phyloP scores from a whole-genome alignment of 2,888 invertebrate species.

The Cosmia trapezina region DNA sequence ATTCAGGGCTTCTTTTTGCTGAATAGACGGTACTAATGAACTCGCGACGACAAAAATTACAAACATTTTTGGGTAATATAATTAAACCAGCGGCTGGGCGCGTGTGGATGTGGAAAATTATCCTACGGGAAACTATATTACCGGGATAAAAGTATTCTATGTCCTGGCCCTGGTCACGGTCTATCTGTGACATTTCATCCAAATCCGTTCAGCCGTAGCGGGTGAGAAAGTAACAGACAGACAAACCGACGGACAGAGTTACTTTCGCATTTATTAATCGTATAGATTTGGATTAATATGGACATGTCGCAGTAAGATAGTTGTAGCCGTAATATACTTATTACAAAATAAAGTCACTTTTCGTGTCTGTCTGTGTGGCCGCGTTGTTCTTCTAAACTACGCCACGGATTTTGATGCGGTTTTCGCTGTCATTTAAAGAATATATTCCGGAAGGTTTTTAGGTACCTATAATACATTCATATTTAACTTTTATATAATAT shows the following conservation, averaged over 20 bases:
- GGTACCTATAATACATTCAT: no score
- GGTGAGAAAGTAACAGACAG: not conserved
- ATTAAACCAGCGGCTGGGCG: not conserved
- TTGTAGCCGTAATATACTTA: no score
- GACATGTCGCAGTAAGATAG: no score
- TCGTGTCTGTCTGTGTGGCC: no score
- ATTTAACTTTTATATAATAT: no score
- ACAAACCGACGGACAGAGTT: not conserved
- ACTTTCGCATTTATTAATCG: not conserved
- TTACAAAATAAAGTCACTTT: no score
- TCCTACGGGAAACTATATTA: not conserved
- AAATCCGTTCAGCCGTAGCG: no score
- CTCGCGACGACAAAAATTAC: conserved; percentile 16
- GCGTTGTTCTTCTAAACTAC: no score
- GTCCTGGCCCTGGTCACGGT: not conserved
- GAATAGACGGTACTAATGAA: conserved; percentile 40
- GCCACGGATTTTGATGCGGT: no score
- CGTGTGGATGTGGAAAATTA: not conserved
- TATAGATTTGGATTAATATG: not conserved
- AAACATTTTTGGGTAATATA: conserved; percentile 17
- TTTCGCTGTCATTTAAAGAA: no score
- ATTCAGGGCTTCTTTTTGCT: conserved; percentile 34
- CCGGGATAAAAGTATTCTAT: not conserved
- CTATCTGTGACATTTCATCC: not conserved
- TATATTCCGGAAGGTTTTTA: no score